Percentiles rank a stretch among this genome's conserved stretches.
Conservation (phyloP, 2,797 vertebrate species). For the Zonotrichia albicollis region DNA sequence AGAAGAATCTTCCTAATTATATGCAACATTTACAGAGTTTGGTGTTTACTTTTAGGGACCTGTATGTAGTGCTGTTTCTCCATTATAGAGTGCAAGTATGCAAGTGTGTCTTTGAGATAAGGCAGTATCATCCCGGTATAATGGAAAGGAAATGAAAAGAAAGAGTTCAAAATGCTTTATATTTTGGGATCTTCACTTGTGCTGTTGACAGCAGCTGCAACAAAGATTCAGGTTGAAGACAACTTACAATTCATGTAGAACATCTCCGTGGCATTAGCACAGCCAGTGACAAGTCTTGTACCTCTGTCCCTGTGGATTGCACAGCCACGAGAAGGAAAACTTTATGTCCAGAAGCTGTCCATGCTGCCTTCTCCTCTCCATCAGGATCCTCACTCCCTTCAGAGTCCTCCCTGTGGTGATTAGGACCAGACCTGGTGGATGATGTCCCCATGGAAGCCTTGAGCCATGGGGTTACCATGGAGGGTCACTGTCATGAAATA, state of each 20-base stretch:
- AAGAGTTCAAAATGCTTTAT: slow-evolving; percentile 39
- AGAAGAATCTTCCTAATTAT: slow-evolving; percentile 51
- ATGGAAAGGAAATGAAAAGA: slow-evolving; percentile 36
- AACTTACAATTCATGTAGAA: not conserved
- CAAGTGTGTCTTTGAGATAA: slow-evolving; percentile 66
- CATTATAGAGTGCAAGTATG: slow-evolving; percentile 54
- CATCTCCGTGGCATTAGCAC: not conserved
- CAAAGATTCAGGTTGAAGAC: not conserved
- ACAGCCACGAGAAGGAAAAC: not conserved
- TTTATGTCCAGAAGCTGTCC: not conserved
- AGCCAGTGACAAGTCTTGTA: not conserved
- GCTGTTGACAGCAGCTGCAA: slow-evolving; percentile 25
- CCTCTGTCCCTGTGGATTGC: not conserved
- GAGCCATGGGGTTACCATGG: not conserved
- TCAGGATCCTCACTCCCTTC: not conserved
- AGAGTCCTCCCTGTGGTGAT: fast-evolving
- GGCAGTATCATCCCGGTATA: not conserved
- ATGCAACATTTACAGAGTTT: slow-evolving; percentile 41
- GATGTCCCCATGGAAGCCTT: not conserved
- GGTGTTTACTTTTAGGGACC: slow-evolving; percentile 57
- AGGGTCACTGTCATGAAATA: fast-evolving
- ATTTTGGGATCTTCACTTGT: slow-evolving; percentile 13
- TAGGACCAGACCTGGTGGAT: not conserved
- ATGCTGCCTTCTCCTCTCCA: not conserved
- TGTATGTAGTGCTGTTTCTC: slow-evolving; percentile 63